These are phyloP conservation scores for Chloebia gouldiae DNA, from an alignment of 2,113 vertebrate species.

Conservation along the genomic window DNA sequence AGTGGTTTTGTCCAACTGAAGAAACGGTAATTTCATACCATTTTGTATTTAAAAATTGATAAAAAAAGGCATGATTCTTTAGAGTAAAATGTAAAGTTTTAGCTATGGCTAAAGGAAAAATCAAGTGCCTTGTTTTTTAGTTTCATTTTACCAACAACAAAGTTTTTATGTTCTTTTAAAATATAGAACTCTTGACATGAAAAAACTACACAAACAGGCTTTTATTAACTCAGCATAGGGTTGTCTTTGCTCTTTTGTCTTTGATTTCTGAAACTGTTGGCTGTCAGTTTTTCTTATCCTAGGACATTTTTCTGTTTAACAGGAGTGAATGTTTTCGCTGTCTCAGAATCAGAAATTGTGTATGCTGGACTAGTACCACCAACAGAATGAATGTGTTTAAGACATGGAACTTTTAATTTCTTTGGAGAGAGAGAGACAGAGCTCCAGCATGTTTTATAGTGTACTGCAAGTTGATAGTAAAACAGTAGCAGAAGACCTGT, in stretches of 20 bases:
- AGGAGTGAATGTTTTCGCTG: neutral
- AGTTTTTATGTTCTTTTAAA: neutral
- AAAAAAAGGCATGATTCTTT: neutral
- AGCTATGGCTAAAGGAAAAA: neutral
- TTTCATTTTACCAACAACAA: neutral
- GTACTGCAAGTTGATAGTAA: neutral
- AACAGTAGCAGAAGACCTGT: neutral
- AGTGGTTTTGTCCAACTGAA: neutral
- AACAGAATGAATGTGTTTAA: neutral
- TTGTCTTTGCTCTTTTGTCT: neutral
- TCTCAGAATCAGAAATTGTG: neutral
- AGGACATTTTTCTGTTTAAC: neutral
- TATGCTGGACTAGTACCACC: neutral
- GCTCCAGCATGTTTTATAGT: neutral
- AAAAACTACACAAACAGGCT: neutral
- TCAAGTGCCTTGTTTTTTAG: neutral
- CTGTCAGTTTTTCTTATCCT: neutral
- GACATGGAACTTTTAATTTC: neutral
- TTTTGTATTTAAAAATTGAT: neutral
- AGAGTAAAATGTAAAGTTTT: neutral
- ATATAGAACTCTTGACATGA: neutral
- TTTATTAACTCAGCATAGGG: neutral
- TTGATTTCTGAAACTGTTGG: neutral
- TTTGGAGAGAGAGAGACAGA: neutral
- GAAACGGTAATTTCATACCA: neutral